These are phyloP conservation scores for Caenorhabditis becei DNA, from an alignment of 2,888 invertebrate species.

Conservation along the genomic window DNA sequence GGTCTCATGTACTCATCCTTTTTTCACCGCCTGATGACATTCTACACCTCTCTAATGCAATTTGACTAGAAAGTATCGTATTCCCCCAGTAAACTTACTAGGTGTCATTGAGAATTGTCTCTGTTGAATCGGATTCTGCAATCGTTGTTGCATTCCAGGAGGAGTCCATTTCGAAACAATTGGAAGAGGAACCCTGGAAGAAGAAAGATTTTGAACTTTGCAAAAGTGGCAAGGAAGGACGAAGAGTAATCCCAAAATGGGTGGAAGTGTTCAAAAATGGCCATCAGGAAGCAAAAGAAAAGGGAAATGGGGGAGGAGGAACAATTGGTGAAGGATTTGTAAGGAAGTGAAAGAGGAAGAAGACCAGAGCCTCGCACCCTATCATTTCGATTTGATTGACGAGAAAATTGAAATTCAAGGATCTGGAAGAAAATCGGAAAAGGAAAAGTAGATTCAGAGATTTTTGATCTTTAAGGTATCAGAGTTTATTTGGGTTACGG, in stretches of 20 bases:
- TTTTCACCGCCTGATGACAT: no score
- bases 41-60: neutral
- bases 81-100: constrained; percentile 30
- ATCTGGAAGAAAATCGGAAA: neutral
- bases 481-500: no score
- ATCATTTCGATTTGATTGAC: neutral
- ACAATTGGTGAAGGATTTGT: neutral
- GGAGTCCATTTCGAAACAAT: constrained; percentile 2
- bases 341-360: neutral
- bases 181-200: no score
- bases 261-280: neutral
- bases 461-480: no score
- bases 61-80: neutral
- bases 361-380: neutral
- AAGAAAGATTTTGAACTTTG: no score
- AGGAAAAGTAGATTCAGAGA: no score
- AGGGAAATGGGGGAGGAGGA: neutral
- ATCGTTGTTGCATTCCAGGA: constrained; percentile 2
- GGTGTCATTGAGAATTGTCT: constrained; percentile 34
- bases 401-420: neutral
- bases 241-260: no score
- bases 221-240: neutral
- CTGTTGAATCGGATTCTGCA: constrained; percentile 8
- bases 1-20: neutral
- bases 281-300: neutral